A percentile compares a stretch with the other conserved stretches of the same genome.
phyloP scores from a whole-genome alignment of 1,140 invertebrate species.

The Melitaea cinxia region DNA sequence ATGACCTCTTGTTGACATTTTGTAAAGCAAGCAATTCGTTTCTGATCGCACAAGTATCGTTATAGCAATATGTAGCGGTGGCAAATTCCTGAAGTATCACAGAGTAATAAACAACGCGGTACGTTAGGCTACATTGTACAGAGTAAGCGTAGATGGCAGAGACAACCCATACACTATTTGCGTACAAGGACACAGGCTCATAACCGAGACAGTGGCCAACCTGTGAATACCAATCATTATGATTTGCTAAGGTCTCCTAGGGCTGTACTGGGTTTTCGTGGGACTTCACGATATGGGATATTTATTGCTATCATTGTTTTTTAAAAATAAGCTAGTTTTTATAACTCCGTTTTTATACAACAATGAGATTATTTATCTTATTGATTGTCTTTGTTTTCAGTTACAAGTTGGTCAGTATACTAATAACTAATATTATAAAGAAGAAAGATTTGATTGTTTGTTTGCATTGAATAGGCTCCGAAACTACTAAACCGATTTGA shows the following conservation, averaged over 20 bases:
- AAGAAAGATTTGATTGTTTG: too few relatives aligned
- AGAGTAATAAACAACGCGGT: slow-evolving; percentile 1
- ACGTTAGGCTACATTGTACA: slow-evolving; percentile 8
- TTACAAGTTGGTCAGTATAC: too few relatives aligned
- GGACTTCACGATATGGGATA: neutral
- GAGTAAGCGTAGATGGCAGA: slow-evolving; percentile 11
- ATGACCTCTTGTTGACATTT: slow-evolving; percentile 2
- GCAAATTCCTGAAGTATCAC: slow-evolving; percentile 9
- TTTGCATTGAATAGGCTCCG: too few relatives aligned
- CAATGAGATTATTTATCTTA: too few relatives aligned
- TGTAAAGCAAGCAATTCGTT: neutral
- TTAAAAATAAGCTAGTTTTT: neutral
- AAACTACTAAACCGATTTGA: too few relatives aligned
- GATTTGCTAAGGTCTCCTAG: slow-evolving; percentile 37
- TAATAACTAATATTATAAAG: too few relatives aligned
- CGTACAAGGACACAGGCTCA: slow-evolving; percentile 41
- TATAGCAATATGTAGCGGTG: slow-evolving; percentile 12
- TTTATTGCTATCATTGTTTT: neutral
- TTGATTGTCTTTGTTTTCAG: too few relatives aligned
- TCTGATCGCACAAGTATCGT: neutral
- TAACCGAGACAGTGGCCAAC: slow-evolving; percentile 44
- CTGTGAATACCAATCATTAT: slow-evolving; percentile 38
- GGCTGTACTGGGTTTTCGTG: neutral
- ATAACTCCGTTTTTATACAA: too few relatives aligned
- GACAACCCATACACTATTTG: slow-evolving; percentile 40